A percentile compares a stretch with the other conserved stretches of the same genome.
Evolutionary conservation across 2,113 vertebrate species (phyloP).

Genomic region (Bubo blakistoni): DNA sequence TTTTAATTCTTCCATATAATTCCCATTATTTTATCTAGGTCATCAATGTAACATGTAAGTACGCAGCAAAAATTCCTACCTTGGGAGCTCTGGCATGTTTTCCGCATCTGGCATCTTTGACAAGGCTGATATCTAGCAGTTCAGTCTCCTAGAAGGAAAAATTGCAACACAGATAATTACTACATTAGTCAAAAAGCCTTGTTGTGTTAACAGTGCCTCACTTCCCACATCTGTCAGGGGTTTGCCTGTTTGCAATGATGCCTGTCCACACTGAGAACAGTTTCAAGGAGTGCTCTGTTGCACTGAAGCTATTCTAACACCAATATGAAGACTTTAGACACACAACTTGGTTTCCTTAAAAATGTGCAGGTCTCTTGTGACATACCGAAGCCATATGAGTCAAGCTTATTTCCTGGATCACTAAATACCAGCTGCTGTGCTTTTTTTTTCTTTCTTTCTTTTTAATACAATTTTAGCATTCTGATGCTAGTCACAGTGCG

Average conservation of each 20-base stretch:
- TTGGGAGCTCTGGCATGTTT: constrained; percentile 84
- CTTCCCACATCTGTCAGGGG: not conserved
- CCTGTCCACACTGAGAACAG: not conserved
- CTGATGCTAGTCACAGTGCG: not conserved
- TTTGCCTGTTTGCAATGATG: not conserved
- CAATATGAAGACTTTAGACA: not conserved
- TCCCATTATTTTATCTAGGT: not conserved
- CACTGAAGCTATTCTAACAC: not conserved
- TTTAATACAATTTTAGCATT: not conserved
- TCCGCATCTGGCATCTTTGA: constrained; percentile 86
- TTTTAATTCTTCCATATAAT: not conserved
- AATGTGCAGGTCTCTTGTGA: not conserved
- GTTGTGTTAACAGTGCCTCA: not conserved
- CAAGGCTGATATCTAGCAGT: constrained; percentile 82
- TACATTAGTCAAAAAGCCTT: not conserved
- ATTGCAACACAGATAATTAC: not conserved
- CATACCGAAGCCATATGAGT: not conserved
- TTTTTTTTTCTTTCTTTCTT: not conserved
- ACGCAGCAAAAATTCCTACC: constrained; percentile 68
- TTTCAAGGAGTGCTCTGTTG: not conserved
- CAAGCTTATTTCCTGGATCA: not conserved
- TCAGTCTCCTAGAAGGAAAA: constrained; percentile 81
- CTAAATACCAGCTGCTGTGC: not conserved
- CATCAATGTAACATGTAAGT: not conserved
- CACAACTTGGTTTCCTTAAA: not conserved